These are phyloP conservation scores for Tetranychus urticae DNA, from an alignment of 1,140 invertebrate species.

Conservation along the genomic window DNA sequence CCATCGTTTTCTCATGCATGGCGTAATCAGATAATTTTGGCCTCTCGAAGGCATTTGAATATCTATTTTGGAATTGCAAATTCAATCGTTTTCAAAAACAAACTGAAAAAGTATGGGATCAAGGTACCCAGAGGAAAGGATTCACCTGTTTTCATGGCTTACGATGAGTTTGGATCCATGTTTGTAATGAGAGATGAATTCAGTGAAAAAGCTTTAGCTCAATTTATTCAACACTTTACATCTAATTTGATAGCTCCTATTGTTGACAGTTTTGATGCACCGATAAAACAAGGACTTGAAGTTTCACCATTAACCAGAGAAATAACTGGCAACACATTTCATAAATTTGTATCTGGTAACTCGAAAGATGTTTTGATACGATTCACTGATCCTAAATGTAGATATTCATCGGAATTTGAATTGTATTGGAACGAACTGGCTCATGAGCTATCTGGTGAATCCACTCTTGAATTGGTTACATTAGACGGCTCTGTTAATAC, in stretches of 20 bases:
- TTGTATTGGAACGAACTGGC: constrained; percentile 22
- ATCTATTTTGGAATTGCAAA: not conserved
- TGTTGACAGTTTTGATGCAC: not conserved
- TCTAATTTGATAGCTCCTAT: not conserved
- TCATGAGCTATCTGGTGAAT: constrained; percentile 17
- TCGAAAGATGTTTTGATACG: constrained; percentile 24
- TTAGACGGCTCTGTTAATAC: constrained; percentile 30
- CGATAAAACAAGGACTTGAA: not conserved
- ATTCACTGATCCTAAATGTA: constrained; percentile 29
- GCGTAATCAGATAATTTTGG: not conserved
- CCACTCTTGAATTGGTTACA: constrained; percentile 24
- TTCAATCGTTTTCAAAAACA: not conserved
- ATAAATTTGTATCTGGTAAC: constrained; percentile 20
- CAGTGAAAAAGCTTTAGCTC: not conserved
- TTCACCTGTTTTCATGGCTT: not conserved
- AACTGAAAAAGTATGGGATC: not conserved
- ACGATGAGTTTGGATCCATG: not conserved
- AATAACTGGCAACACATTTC: constrained; percentile 19
- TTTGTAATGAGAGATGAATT: not conserved
- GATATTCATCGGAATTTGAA: constrained; percentile 26
- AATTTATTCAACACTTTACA: not conserved
- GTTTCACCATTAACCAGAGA: not conserved
- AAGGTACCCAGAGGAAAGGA: not conserved
- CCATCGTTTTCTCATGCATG: not conserved
- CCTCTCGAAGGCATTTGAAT: not conserved